Evolutionary conservation across 2,113 vertebrate genomes (phyloP).

Genomic region (Forbesichthys agassizii): DNA sequence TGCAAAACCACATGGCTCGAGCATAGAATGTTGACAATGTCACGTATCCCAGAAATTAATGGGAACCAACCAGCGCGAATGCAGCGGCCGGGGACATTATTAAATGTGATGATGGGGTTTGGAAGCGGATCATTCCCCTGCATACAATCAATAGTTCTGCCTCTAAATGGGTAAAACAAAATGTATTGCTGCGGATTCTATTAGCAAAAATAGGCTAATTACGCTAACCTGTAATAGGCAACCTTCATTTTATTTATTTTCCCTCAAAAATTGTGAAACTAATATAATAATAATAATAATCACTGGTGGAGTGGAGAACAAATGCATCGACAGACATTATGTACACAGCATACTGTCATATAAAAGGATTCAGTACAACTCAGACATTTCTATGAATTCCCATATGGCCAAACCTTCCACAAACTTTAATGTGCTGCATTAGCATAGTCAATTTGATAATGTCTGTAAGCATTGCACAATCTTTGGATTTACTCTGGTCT

Average conservation of each 20-base stretch:
- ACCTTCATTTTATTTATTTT: conserved; percentile 19
- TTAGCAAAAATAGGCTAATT: conserved; percentile 63
- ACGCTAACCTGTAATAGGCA: conserved; percentile 37
- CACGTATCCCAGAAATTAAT: conserved; percentile 51
- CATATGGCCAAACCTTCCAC: too few relatives aligned
- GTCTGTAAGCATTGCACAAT: too few relatives aligned
- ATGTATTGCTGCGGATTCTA: conserved; percentile 56
- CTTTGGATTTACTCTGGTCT: too few relatives aligned
- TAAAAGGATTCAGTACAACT: too few relatives aligned
- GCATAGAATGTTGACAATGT: conserved; percentile 52
- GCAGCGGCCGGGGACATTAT: conserved; percentile 58
- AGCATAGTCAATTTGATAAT: too few relatives aligned
- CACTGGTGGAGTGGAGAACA: neutral
- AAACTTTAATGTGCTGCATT: too few relatives aligned
- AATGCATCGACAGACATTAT: conserved; percentile 16
- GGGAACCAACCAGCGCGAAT: conserved; percentile 54
- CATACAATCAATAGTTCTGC: conserved; percentile 58
- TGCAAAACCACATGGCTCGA: conserved; percentile 48
- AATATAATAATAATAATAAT: neutral
- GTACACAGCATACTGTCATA: conserved; percentile 1
- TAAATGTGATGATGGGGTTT: conserved; percentile 67
- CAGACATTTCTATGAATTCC: too few relatives aligned
- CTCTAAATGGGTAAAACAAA: conserved; percentile 56
- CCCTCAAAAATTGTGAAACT: conserved; percentile 6
- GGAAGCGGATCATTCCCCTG: conserved; percentile 59